Percentiles rank a stretch among this genome's conserved stretches.
Conservation (phyloP, 2,888 invertebrate species). For the Cetonia aurata region DNA sequence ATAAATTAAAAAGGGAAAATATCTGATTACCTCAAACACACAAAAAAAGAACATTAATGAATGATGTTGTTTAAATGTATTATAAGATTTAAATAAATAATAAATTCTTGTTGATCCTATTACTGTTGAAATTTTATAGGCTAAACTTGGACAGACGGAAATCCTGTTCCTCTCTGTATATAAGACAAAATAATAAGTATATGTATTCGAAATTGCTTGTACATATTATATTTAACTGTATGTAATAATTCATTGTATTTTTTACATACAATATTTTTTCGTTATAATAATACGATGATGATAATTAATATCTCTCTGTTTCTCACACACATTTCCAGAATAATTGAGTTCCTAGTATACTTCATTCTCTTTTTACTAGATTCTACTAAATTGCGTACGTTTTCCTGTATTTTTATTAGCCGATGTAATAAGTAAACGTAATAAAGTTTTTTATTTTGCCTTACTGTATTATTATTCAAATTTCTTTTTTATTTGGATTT, state of each 20-base stretch:
- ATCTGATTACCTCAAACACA: constrained; percentile 46
- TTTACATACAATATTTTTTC: constrained; percentile 40
- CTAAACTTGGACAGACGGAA: constrained; percentile 43
- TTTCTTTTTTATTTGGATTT: too few relatives aligned
- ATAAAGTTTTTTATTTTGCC: constrained; percentile 45
- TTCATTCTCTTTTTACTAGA: constrained; percentile 39
- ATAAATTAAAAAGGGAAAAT: constrained; percentile 22
- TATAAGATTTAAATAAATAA: constrained; percentile 45
- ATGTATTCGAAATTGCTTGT: constrained; percentile 47
- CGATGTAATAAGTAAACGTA: constrained; percentile 43
- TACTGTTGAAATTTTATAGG: constrained; percentile 53
- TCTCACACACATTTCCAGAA: constrained; percentile 45
- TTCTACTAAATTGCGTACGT: constrained; percentile 43
- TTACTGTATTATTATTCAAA: constrained; percentile 19
- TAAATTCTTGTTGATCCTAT: constrained; percentile 50
- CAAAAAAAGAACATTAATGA: constrained; percentile 30
- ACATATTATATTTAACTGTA: constrained; percentile 43
- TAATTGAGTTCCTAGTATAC: constrained; percentile 45
- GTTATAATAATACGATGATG: background rate
- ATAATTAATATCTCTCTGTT: too few relatives aligned
- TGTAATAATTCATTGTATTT: constrained; percentile 46
- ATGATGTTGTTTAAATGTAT: constrained; percentile 45
- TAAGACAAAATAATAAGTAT: constrained; percentile 19
- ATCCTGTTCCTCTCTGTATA: constrained; percentile 41
- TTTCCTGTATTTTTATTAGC: constrained; percentile 43